Percentiles rank a stretch among this genome's conserved stretches.
Evolutionary conservation across 2,888 invertebrate species (phyloP).

Genomic region (Latrodectus hesperus): DNA sequence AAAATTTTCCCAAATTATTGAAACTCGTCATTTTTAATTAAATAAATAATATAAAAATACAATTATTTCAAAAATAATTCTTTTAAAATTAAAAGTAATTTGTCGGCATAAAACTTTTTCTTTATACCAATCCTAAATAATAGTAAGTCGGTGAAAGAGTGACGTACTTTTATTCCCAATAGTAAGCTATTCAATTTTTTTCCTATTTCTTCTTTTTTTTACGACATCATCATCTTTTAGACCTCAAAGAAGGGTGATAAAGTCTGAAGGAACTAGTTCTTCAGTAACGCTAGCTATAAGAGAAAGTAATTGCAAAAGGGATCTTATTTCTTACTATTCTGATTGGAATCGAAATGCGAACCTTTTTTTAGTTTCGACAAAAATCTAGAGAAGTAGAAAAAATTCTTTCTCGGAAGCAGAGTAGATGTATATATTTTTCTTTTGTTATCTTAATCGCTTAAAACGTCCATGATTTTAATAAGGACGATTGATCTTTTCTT

Average conservation of each 20-base stretch:
- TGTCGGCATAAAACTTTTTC: too few species aligned
- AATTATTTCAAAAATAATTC: too few species aligned
- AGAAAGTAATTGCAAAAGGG: constrained; percentile 57
- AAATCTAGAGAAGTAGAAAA: background rate
- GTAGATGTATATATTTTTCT: too few species aligned
- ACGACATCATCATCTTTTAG: background rate
- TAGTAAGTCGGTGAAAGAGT: background rate
- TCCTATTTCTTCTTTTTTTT: constrained; percentile 9
- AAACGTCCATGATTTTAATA: too few species aligned
- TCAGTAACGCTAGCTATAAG: constrained; percentile 1
- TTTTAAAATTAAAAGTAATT: too few species aligned
- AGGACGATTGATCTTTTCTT: too few species aligned
- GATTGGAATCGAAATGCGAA: constrained; percentile 54
- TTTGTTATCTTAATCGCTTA: too few species aligned
- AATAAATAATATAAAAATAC: too few species aligned
- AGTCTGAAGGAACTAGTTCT: constrained; percentile 18
- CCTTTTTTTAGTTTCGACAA: background rate
- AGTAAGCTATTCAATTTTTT: background rate
- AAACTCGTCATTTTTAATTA: too few species aligned
- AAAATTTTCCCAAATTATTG: too few species aligned
- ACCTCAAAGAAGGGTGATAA: constrained; percentile 40
- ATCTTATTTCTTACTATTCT: constrained; percentile 47
- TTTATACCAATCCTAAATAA: too few species aligned
- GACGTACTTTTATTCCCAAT: background rate
- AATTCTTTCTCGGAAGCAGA: too few species aligned